Evolutionary conservation across 2,888 invertebrate genomes (phyloP), one percentile per base, ranked within the genome.

Genomic region (Drosophila affinis): DNA sequence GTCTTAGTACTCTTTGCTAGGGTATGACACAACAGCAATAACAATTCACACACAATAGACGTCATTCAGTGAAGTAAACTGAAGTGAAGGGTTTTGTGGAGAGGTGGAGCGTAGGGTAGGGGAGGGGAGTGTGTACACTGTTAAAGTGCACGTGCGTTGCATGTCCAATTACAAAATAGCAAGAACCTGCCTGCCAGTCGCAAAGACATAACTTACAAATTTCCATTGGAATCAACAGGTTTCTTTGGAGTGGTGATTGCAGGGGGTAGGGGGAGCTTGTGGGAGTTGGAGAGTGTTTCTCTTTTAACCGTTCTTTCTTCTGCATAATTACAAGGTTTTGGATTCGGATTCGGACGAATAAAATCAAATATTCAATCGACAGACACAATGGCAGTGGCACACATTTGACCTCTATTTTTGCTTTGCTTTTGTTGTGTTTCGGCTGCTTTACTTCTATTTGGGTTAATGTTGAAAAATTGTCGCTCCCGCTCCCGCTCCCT

Each of bases 81-180:
- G 27, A 24, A 46, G 32, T 39, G 21, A 29, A 44, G 3, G 47
- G 9, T 5, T 34, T 39, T 39, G 34, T 39, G 4, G 5, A 18
- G 34, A 55, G 17, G 18, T 6, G 9, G 32, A 12, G 24, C 14
- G 29, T n/a, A 18, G 18, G 2, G 18, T 1, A 18, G 32, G 45
- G 12, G 32, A 34, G 48, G 55, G 10, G 56, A 32, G 32, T 3
- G 0, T n/a, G n/a, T n/a, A n/a, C n/a, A n/a, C n/a, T n/a, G n/a
- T n/a, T n/a, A n/a, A n/a, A n/a, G n/a, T 32, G 32, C 57, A 59
- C 79, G 84, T 83, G 82, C 74, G 73, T 59, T 79, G 82, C 81
- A 83, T 83, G 70, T 83, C 73, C 71, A 86, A 72, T 86, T 77
- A 72, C 69, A 63, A 69, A 59, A 65, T 51, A 76, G 73, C 67